phyloP scores from a whole-genome alignment of 2,113 vertebrate species.

The Grus americana region DNA sequence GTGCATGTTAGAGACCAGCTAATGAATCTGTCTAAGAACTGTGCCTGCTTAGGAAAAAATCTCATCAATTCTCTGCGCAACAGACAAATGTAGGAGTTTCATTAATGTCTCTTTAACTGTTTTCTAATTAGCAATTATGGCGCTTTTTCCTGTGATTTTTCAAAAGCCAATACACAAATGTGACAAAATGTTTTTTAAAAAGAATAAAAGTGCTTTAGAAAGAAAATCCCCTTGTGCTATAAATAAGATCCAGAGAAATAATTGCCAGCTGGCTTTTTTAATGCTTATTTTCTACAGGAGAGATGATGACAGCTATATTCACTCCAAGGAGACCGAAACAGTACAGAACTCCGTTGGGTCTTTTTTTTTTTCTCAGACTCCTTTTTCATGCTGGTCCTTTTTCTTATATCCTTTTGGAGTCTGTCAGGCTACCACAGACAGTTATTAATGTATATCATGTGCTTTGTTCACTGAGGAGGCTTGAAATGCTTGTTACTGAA shows the following conservation, averaged over 20 bases:
- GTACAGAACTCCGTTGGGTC: neutral
- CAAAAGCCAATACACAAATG: slow-evolving; percentile 13
- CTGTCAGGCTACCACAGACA: neutral
- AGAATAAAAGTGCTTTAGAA: neutral
- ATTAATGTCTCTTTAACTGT: slow-evolving; percentile 27
- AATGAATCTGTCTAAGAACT: slow-evolving; percentile 7
- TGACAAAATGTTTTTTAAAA: slow-evolving; percentile 5
- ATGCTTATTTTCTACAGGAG: slow-evolving; percentile 25
- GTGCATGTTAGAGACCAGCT: neutral
- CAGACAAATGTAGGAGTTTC: neutral
- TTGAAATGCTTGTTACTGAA: neutral
- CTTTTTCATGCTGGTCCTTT: neutral
- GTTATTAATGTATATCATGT: neutral
- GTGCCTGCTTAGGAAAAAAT: neutral
- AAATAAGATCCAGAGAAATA: slow-evolving; percentile 22
- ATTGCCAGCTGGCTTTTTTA: slow-evolving; percentile 34
- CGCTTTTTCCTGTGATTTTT: slow-evolving; percentile 15
- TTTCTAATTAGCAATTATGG: slow-evolving; percentile 33
- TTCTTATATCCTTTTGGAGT: neutral
- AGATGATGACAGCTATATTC: slow-evolving; percentile 19
- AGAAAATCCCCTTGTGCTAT: slow-evolving; percentile 19
- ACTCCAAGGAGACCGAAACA: neutral
- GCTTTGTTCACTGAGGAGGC: neutral
- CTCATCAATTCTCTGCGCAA: neutral
- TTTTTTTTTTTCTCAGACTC: neutral